Base-by-base conservation (phyloP, 2,797 vertebrate genomes). In the Alcedo atthis region DNA sequence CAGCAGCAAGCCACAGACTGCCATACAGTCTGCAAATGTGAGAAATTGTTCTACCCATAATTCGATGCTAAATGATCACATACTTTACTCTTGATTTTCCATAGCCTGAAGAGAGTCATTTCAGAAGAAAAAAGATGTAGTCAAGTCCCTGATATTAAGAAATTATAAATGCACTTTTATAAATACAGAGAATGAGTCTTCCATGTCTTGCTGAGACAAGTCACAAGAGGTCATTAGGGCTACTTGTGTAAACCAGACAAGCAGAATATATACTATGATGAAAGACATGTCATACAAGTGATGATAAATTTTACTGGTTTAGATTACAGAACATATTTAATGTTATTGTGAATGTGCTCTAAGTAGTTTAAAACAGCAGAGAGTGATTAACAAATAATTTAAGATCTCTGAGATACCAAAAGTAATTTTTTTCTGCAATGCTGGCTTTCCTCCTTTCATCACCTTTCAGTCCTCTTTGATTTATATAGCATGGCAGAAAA, bases 361-460 rank as follows among this genome's bases (percentile, higher is more conserved):
- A 57, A 80, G 70, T 49, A 55, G 59, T 69, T 85, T 67, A 54
- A 87, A 89, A 37, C 49, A 90, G 45, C 42, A 61, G 45, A 61
- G 43, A 63, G 62, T 55, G 53, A 94, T 93, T 95, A 95, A 70
- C 87, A 88, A 81, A 83, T 83, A 85, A 84, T 80, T 86, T 84
- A 79, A 89, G 57, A 64, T 73, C 45, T 82, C 45, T 58, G 32
- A 71, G 71, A 57, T 84, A 43, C 1, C 80, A 45, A 84, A 91
- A 84, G 61, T 53, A 42, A 16, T 57, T 59, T 81, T 90, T 94
- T 92, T 77, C 83, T 86, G 28, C 53, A 58, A 30, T 59, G 11
- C 30, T 95, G 81, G 45, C 49, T 77, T 90, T 81, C 35, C 30
- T 68, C 4, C 19, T 74, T 48, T 81, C 55, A 43, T 78, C 68